phyloP scores from a whole-genome alignment of 2,113 vertebrate genomes.

The Pyrgilauda ruficollis region DNA sequence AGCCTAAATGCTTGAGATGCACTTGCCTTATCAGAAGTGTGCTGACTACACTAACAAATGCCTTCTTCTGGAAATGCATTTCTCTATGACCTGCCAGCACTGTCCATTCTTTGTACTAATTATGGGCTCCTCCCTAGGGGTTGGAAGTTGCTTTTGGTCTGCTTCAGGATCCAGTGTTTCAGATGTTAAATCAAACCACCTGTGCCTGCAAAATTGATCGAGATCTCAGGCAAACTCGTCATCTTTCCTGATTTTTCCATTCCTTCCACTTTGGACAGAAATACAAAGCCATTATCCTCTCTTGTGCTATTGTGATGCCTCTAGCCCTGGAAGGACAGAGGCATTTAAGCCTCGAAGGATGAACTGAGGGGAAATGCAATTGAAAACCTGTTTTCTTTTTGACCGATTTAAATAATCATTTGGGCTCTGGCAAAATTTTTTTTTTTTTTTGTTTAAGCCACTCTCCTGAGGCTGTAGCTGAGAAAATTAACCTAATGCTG shows the following conservation, averaged over 20 bases:
- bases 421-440: background rate
- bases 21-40: constrained; percentile 14
- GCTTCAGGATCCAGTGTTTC: background rate
- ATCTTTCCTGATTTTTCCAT: constrained; percentile 17
- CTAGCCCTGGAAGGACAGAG: background rate
- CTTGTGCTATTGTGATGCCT: background rate
- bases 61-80: background rate
- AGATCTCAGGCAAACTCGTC: constrained; percentile 25
- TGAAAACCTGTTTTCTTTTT: background rate
- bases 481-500: background rate
- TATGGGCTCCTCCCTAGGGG: background rate
- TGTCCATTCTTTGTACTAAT: constrained; percentile 4
- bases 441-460: background rate
- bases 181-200: constrained; percentile 48
- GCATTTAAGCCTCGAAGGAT: background rate
- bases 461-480: background rate
- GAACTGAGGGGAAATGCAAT: background rate
- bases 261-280: background rate
- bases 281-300: background rate
- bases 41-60: background rate
- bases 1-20: constrained; percentile 5
- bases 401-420: background rate
- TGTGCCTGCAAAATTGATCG: constrained; percentile 17
- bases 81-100: background rate
- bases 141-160: constrained; percentile 10